Evolutionary conservation across 2,888 invertebrate genomes (phyloP).

Genomic region (Andrena haemorrhoa): DNA sequence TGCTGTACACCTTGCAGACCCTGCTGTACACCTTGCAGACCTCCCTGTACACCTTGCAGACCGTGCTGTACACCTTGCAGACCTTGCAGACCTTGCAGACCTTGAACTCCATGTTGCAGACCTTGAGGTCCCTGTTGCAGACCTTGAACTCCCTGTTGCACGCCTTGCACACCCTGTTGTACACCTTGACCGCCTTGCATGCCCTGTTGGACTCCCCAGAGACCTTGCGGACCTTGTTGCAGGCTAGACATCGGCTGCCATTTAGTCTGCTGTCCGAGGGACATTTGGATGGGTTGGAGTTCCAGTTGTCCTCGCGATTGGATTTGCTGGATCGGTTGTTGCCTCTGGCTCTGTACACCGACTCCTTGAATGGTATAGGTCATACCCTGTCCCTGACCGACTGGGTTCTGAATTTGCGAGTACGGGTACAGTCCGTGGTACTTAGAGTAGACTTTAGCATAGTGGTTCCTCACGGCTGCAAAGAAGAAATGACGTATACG

Average conservation of each 20-base stretch:
- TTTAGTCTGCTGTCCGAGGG: slow-evolving; percentile 8
- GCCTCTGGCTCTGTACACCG: slow-evolving; percentile 12
- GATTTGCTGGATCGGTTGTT: slow-evolving; percentile 5
- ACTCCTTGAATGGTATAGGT: slow-evolving; percentile 36
- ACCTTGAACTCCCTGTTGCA: not conserved
- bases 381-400: slow-evolving; percentile 50
- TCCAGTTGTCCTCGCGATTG: slow-evolving; percentile 17
- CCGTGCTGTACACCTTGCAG: slow-evolving; percentile 26
- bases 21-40: slow-evolving; percentile 37
- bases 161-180: no score
- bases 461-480: slow-evolving; percentile 55
- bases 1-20: slow-evolving; percentile 8
- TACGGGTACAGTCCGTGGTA: slow-evolving; percentile 58
- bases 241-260: slow-evolving; percentile 20
- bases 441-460: slow-evolving; percentile 56
- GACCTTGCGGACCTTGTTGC: not conserved
- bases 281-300: no score
- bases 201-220: not conserved
- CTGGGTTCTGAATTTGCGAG: slow-evolving; percentile 53
- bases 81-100: not conserved
- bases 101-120: no score
- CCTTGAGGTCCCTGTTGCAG: not conserved
- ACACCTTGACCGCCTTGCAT: not conserved
- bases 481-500: slow-evolving; percentile 33
- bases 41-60: slow-evolving; percentile 3